Base-by-base conservation (phyloP, 2,888 invertebrate species). In the Sisyra nigra region DNA sequence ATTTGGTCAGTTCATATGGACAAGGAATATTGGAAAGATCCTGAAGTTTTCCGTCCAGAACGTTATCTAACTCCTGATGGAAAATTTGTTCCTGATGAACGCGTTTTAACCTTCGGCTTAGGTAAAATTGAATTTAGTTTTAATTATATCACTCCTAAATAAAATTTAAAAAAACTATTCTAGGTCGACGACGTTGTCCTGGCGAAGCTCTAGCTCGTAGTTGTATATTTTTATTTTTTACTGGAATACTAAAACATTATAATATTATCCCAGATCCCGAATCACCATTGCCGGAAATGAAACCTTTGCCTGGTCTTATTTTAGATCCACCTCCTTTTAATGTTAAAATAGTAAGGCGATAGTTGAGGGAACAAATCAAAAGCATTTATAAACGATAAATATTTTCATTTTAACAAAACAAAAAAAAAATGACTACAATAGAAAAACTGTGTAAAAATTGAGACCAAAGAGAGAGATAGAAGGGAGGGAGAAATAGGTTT, bases 131-230 rank as follows among this genome's bases (percentile, higher is more conserved):
- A 36, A 38, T 14, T 17, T 30, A 29, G 19, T 14, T n/a, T 33
- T 15, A 15, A 36, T 30, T n/a, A 13, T 33, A 30, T 8, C 31
- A 30, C 31, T 30, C 10, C 30, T 8, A 8, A 9, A 30, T 30
- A 30, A 30, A 30, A 30, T 30, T 8, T 30, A 9, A 7, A 30
- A 30, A 9, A 30, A 30, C 7, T 13, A 30, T 60, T 57, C 50
- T 62, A 69, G 80, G 80, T 2, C 67, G 66, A 51, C 63, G 80
- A 52, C 67, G 76, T 46, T 80, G 80, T 52, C 61, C 76, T 1
- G 80, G 78, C 1, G 76, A 80, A 55, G 58, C 67, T 1, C 55
- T 80, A 46, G 80, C 79, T 1, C 67, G 66, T 45, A 66, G 68
- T 1, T 72, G 74, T 47, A 55, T 78, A 6, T 80, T 77, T 53